phyloP scores from a whole-genome alignment of 2,888 invertebrate genomes.

The Ceramica pisi region DNA sequence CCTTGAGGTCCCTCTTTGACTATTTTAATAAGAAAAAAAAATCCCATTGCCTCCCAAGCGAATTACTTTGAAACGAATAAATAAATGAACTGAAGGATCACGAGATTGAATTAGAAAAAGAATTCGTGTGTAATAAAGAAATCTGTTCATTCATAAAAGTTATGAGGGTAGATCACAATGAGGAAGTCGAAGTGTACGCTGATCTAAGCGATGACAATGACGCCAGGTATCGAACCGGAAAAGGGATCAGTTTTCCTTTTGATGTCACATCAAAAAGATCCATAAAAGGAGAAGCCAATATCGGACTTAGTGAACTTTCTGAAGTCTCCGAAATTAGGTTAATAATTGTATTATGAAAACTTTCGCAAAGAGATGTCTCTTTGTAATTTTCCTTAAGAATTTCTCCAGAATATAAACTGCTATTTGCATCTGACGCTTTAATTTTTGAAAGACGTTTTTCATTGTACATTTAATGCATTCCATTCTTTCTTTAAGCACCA shows the following conservation, averaged over 20 bases:
- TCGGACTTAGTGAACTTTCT: slow-evolving; percentile 69
- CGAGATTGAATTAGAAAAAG: slow-evolving; percentile 88
- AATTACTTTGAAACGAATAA: slow-evolving; percentile 88
- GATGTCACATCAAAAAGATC: slow-evolving; percentile 85
- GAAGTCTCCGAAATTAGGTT: slow-evolving; percentile 69
- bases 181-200: slow-evolving; percentile 78
- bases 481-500: slow-evolving; percentile 43
- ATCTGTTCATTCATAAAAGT: slow-evolving; percentile 86
- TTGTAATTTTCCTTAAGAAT: background rate
- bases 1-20: slow-evolving; percentile 83
- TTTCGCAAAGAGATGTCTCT: background rate
- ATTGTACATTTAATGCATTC: slow-evolving; percentile 41
- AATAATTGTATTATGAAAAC: slow-evolving; percentile 32
- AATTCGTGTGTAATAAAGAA: slow-evolving; percentile 87
- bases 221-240: slow-evolving; percentile 85
- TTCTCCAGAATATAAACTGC: background rate
- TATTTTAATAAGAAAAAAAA: slow-evolving; percentile 88
- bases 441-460: slow-evolving; percentile 27
- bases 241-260: slow-evolving; percentile 88
- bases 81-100: slow-evolving; percentile 86
- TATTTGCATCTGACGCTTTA: slow-evolving; percentile 13
- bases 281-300: slow-evolving; percentile 70
- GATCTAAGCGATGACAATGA: slow-evolving; percentile 82
- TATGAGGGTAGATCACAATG: slow-evolving; percentile 84
- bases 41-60: slow-evolving; percentile 76